Conservation (phyloP, 2,797 vertebrate genomes). For the Sternotherus odoratus region DNA sequence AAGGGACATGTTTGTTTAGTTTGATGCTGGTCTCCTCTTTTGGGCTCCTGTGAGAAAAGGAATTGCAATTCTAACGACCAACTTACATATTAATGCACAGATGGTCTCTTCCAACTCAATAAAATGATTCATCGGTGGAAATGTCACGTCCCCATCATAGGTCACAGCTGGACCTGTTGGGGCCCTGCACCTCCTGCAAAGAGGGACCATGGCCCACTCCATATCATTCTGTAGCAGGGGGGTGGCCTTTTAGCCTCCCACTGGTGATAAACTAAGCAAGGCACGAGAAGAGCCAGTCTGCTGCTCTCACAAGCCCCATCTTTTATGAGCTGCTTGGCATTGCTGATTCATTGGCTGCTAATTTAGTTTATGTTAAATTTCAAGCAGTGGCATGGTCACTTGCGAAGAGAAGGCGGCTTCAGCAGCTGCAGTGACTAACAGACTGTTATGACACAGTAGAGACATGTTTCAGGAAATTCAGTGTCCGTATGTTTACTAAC, state of each 20-base stretch:
- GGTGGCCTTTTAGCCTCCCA: background rate
- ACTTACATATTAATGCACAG: background rate
- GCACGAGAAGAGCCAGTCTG: background rate
- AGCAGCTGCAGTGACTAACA: background rate
- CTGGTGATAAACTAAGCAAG: background rate
- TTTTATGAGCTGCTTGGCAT: background rate
- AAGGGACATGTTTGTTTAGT: background rate
- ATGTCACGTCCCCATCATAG: background rate
- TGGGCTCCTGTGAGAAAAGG: accelerated
- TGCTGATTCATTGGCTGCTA: background rate
- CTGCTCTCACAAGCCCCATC: background rate
- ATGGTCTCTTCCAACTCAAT: background rate
- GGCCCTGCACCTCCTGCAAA: background rate
- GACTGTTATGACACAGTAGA: background rate
- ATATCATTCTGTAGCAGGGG: background rate
- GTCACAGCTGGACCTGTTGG: accelerated
- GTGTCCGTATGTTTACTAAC: background rate
- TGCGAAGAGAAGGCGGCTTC: conserved; percentile 42
- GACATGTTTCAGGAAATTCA: conserved; percentile 46
- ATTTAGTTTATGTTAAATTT: conserved; percentile 57
- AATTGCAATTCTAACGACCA: background rate
- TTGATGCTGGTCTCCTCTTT: background rate
- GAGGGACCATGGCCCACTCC: background rate
- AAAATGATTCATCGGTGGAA: background rate
- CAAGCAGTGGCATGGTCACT: background rate